Evolutionary conservation across 2,888 invertebrate species (phyloP).

Genomic region (Adelphocoris suturalis): DNA sequence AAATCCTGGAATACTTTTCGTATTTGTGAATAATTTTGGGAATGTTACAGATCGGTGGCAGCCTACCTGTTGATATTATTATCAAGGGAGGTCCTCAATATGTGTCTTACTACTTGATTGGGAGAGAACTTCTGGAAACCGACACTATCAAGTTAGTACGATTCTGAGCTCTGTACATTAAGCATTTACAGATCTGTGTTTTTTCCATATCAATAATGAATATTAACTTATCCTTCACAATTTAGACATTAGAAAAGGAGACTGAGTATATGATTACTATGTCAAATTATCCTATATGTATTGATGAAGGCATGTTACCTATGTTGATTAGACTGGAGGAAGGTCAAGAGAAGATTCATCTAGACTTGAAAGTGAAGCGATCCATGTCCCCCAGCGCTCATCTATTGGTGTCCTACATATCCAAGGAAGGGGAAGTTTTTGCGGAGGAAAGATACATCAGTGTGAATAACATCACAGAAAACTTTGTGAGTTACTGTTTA

Average conservation of each 20-base stretch:
- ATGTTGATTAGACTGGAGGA: neutral
- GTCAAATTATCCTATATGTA: too few relatives aligned
- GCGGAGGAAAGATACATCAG: constrained; percentile 92
- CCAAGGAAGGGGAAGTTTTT: constrained; percentile 85
- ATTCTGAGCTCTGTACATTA: too few relatives aligned
- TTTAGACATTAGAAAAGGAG: too few relatives aligned
- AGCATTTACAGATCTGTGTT: neutral
- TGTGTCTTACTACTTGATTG: constrained; percentile 28
- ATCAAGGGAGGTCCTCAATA: neutral
- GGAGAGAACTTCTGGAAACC: constrained; percentile 23
- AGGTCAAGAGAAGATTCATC: neutral
- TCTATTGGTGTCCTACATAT: constrained; percentile 88
- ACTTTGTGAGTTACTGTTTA: constrained; percentile 82
- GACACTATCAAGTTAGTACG: constrained; percentile 4
- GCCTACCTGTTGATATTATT: neutral
- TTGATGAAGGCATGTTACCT: neutral
- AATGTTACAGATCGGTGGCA: constrained; percentile 5
- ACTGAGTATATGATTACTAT: too few relatives aligned
- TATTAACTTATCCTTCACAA: too few relatives aligned
- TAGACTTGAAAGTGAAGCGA: constrained; percentile 79
- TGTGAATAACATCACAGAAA: constrained; percentile 87
- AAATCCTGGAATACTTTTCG: too few relatives aligned
- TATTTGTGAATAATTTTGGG: too few relatives aligned
- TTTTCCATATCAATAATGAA: too few relatives aligned
- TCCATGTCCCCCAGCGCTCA: constrained; percentile 92